Conservation (phyloP, 2,113 vertebrate species). For the Globicephala melas region DNA sequence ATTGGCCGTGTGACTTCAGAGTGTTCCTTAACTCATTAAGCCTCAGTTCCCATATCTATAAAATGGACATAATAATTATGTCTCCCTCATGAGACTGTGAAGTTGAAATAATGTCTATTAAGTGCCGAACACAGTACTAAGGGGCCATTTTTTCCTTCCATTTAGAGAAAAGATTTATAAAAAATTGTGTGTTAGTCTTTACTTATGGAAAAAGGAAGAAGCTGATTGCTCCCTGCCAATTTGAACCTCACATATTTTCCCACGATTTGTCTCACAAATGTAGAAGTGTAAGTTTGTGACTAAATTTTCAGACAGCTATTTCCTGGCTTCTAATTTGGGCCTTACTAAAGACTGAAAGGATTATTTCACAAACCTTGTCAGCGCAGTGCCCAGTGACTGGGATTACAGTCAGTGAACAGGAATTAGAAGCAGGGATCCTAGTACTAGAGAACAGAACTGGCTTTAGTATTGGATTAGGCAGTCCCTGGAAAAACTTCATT, state of each 20-base stretch:
- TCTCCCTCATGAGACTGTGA: not conserved
- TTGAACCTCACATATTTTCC: constrained; percentile 24
- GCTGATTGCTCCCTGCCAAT: not conserved
- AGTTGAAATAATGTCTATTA: not conserved
- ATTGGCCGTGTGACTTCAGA: not conserved
- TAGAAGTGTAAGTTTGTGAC: constrained; percentile 42
- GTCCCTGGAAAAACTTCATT: not conserved
- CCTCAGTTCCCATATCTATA: not conserved
- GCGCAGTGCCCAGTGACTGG: not conserved
- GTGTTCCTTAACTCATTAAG: not conserved
- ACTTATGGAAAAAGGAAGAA: not conserved
- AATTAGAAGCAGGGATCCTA: not conserved
- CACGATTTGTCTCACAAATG: constrained; percentile 41
- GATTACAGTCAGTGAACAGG: not conserved
- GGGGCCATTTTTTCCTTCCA: not conserved
- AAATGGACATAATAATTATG: not conserved
- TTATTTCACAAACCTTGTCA: not conserved
- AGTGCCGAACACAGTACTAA: not conserved
- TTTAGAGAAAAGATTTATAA: not conserved
- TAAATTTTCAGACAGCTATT: constrained; percentile 38
- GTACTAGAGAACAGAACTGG: not conserved
- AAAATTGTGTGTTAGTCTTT: not conserved
- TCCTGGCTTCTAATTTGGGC: constrained; percentile 48
- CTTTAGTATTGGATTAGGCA: not conserved
- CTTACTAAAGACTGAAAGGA: not conserved